Evolutionary conservation across 2,113 vertebrate species (phyloP), one percentile per base, ranked within the genome.

Genomic region (Phyllostomus hastatus): DNA sequence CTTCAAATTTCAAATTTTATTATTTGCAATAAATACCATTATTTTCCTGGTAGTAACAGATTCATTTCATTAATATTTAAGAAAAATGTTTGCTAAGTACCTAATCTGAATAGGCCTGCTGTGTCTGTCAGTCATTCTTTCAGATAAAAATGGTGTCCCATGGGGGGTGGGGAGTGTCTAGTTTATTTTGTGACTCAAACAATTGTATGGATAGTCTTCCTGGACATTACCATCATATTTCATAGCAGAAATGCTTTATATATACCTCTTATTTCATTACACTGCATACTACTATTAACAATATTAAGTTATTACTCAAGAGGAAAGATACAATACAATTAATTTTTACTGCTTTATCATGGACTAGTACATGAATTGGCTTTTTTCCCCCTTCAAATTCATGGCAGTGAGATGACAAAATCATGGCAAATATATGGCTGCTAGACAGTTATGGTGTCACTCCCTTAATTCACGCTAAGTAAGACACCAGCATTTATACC

Each of bases 1-100:
- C 70, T 80, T 66, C 35, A 88, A 89, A 83, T 48, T 15, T 89
- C 26, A 95, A 8, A 59, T 95, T 89, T 89, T 85, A 72, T 72
- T 38, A 54, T 54, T 88, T 26, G 5, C 59, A 83, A 26, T 5
- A 83, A 41, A 75, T 54, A 43, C 1, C 43, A 7, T 64, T 81
- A 64, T 91, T 66, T 64, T 72, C 73, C 26, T 90, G 61, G 15
- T 70, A 38, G 57, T 86, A 52, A 86, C 35, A 81, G 31, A 41
- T 81, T 66, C 1, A 38, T 24, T 80, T 81, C 31, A 59, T 59
- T 59, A 35, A 67, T 70, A 72, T 33, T 86, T 91, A 57, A 79
- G 82, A 73, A 79, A 79, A 95, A 80, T 73, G 35, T 72, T 73
- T 86, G 73, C 64, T 31, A 79, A 33, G 33, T 91, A 67, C 26